These are phyloP conservation scores for Alsophila aescularia DNA, from an alignment of 2,888 invertebrate species.

Conservation along the genomic window DNA sequence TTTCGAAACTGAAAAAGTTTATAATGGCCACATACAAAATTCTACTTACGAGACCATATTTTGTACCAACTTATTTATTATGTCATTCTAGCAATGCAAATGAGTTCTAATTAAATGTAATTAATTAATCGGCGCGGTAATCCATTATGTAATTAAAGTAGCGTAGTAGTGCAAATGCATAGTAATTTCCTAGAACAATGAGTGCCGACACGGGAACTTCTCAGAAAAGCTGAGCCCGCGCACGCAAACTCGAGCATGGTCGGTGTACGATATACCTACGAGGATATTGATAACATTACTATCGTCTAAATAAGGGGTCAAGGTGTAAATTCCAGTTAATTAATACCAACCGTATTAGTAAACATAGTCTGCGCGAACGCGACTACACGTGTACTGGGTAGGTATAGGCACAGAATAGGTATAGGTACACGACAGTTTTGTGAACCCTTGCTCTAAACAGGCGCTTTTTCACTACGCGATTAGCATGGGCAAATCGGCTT, in stretches of 20 bases:
- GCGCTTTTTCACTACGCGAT: no score
- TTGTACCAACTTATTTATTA: background rate
- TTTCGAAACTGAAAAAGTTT: no score
- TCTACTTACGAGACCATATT: no score
- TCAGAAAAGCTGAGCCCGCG: conserved; percentile 15
- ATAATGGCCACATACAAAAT: no score
- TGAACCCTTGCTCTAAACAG: no score
- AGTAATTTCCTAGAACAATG: conserved; percentile 49
- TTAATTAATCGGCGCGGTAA: conserved; percentile 13
- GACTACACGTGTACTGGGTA: no score
- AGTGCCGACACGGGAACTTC: conserved; percentile 9
- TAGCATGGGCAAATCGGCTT: no score
- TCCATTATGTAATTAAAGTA: conserved; percentile 40
- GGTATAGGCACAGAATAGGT: no score
- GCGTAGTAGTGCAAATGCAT: conserved; percentile 35
- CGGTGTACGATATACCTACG: no score
- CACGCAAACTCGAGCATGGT: conserved; percentile 15
- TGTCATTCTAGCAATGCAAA: conserved; percentile 6
- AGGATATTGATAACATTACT: conserved; percentile 5
- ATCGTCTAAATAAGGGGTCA: conserved; percentile 7
- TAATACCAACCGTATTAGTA: background rate
- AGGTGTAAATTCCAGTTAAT: conserved; percentile 2
- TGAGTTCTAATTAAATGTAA: conserved; percentile 17
- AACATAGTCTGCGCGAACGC: no score
- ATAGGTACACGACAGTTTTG: no score